Conservation (phyloP, 2,113 vertebrate species). For the Coptodon rendalli region DNA sequence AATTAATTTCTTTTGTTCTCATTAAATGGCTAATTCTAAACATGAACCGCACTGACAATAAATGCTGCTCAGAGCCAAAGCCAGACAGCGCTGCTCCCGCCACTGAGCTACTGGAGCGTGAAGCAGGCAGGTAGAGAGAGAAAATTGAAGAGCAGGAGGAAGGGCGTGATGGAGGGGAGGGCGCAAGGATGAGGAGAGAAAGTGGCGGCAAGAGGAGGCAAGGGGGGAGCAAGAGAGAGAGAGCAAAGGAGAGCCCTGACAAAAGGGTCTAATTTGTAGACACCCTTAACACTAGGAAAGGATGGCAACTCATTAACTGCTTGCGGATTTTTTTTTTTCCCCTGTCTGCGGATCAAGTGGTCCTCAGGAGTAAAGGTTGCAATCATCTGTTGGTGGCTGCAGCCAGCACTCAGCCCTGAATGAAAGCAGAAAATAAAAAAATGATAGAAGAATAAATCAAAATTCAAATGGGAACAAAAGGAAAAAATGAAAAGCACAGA, state of each 20-base stretch:
- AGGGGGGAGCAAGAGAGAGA: constrained; percentile 22
- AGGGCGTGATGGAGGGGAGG: neutral
- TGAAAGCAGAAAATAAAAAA: constrained; percentile 44
- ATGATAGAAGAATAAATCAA: constrained; percentile 59
- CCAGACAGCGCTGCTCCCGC: constrained; percentile 52
- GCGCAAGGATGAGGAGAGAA: constrained; percentile 1
- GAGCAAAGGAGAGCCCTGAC: constrained; percentile 42
- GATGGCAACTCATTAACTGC: constrained; percentile 59
- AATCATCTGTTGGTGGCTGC: constrained; percentile 60
- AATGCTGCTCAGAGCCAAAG: constrained; percentile 50
- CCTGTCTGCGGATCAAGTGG: constrained; percentile 44
- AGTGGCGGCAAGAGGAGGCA: constrained; percentile 23
- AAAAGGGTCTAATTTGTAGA: constrained; percentile 67
- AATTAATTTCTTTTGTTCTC: constrained; percentile 98
- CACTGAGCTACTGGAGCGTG: constrained; percentile 42
- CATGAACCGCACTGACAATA: constrained; percentile 77
- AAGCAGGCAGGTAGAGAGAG: constrained; percentile 63
- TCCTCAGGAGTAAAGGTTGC: constrained; percentile 52
- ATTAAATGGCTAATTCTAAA: constrained; percentile 93
- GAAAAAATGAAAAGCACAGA: constrained; percentile 28
- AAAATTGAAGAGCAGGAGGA: constrained; percentile 49
- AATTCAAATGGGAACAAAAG: constrained; percentile 54
- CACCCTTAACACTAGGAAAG: constrained; percentile 49
- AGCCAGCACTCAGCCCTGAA: constrained; percentile 25
- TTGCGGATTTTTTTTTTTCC: constrained; percentile 38